Conservation (phyloP, 2,113 vertebrate genomes). For the Carassius carassius region DNA sequence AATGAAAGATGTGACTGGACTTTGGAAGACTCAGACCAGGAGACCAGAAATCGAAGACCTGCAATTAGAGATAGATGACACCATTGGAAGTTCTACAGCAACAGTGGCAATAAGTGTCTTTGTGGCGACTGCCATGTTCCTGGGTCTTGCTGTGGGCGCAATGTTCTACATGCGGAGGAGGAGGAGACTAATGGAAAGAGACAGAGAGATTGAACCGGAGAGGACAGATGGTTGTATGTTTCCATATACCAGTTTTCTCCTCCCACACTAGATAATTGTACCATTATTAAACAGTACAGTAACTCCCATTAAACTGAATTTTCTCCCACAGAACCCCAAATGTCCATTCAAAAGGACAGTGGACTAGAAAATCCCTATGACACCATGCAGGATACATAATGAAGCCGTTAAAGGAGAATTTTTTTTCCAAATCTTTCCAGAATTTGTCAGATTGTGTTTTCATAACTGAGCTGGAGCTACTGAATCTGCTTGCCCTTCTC, state of each 20-base stretch:
- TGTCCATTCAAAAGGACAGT: neutral
- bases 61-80: neutral
- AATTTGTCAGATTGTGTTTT: neutral
- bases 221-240: constrained; percentile 38
- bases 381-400: neutral
- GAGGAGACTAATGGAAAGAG: constrained; percentile 15
- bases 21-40: constrained; percentile 64
- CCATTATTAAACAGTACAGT: neutral
- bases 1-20: constrained; percentile 77
- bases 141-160: constrained; percentile 68
- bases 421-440: neutral
- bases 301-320: neutral
- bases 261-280: neutral
- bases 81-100: constrained; percentile 59
- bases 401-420: neutral
- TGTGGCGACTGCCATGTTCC: constrained; percentile 64
- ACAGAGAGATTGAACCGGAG: constrained; percentile 30
- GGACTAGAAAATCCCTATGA: neutral
- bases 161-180: constrained; percentile 68
- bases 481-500: neutral
- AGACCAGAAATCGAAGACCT: neutral
- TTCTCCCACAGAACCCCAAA: neutral
- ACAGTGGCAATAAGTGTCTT: constrained; percentile 64
- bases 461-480: neutral
- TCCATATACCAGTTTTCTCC: neutral